Percentiles rank a stretch among this genome's conserved stretches.
phyloP scores from a whole-genome alignment of 2,888 invertebrate species.

The Microctonus aethiopoides region DNA sequence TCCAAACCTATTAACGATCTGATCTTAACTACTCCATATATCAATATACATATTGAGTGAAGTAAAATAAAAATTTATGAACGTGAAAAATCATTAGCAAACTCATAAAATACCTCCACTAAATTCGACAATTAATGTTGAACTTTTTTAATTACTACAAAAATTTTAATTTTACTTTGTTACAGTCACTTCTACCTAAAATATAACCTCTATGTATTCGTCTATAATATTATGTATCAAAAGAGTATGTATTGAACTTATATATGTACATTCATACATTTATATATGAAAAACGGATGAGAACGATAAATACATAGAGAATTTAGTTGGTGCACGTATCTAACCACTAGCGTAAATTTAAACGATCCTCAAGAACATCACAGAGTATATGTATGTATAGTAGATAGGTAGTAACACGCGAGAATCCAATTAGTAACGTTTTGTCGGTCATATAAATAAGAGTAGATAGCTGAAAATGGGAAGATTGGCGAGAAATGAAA shows the following conservation, averaged over 20 bases:
- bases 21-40: background rate
- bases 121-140: background rate
- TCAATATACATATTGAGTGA: background rate
- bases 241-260: background rate
- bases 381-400: background rate
- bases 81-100: background rate
- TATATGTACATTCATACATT: background rate
- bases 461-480: background rate
- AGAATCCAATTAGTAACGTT: constrained; percentile 60
- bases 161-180: background rate
- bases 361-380: constrained; percentile 24
- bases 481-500: background rate
- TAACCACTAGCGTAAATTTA: constrained; percentile 17
- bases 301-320: background rate
- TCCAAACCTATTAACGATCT: constrained; percentile 24
- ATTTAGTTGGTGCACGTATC: constrained; percentile 2
- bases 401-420: constrained; percentile 42
- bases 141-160: background rate
- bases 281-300: background rate
- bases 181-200: background rate
- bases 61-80: background rate
- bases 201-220: background rate
- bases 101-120: background rate
- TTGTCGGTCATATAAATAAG: constrained; percentile 35
- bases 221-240: background rate